Base-by-base conservation (phyloP, 1,140 invertebrate genomes). In the Phthorimaea operculella region DNA sequence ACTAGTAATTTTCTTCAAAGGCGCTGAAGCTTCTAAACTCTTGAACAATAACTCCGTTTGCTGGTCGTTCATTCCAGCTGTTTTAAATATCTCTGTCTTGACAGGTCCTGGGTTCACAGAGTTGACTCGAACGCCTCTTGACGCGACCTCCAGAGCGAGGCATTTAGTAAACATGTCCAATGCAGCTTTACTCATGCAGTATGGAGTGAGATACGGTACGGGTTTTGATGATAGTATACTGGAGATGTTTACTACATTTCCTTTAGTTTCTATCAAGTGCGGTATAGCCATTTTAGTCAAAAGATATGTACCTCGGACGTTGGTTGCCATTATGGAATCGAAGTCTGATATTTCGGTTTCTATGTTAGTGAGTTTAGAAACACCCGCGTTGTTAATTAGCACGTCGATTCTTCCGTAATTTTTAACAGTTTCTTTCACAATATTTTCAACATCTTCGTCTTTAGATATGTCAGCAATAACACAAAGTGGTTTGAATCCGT, bases 181-280 rank as follows among this genome's bases (percentile, higher is more conserved):
- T 16, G 93, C 92, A 48, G 92, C 85, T 86, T 96, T 96, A 6
- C 92, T 93, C 86, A 94, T 91, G 65, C 90, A 90, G 66, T 96
- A 96, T 0, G 91, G 86, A 50, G 90, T 79, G 58, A 89, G 80
- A 49, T 79, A 76, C 17, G 90, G 80, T 58, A 90, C 87, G 1
- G 92, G 85, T 76, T 91, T 76, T 0, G 57, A 68, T 11, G 92
- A 93, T 62, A 88, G 87, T 3, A 95, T 88, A 74, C 93, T 94
- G 1, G 93, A 94, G 1, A 95, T 88, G 77, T 95, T 95, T 0
- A 96, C 90, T 60, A 94, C 90, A 59, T 90, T 92, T 15, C 92
- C 93, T 79, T 92, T 91, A 0, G 88, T 87, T 66, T 88, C 79
- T 12, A 91, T 86, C 10, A 96, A 82, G 73, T 93, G 83, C 5